phyloP scores from a whole-genome alignment of 2,888 invertebrate genomes.

The Tetropium fuscum region DNA sequence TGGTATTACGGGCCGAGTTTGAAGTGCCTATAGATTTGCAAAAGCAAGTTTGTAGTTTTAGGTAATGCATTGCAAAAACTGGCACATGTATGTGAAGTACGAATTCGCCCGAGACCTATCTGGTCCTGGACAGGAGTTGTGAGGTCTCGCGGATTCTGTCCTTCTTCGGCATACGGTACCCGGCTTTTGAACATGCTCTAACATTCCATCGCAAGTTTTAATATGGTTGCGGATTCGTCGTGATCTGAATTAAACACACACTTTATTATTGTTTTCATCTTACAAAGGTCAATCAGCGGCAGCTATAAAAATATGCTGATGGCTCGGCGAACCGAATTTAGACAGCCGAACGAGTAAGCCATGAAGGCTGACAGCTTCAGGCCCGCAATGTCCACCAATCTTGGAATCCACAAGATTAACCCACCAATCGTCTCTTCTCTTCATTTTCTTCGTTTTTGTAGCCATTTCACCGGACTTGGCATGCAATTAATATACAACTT shows the following conservation, averaged over 20 bases:
- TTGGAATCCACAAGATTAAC: slow-evolving; percentile 17
- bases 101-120: slow-evolving; percentile 55
- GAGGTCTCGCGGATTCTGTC: slow-evolving; percentile 31
- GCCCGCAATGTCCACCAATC: slow-evolving; percentile 1
- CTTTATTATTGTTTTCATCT: slow-evolving; percentile 43
- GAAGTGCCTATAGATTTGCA: slow-evolving; percentile 54
- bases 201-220: slow-evolving; percentile 57
- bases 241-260: slow-evolving; percentile 47
- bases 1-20: slow-evolving; percentile 47
- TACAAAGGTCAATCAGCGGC: slow-evolving; percentile 43
- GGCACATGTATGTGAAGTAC: slow-evolving; percentile 53
- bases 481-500: no score
- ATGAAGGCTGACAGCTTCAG: slow-evolving; percentile 22
- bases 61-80: slow-evolving; percentile 62
- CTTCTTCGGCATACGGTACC: slow-evolving; percentile 49
- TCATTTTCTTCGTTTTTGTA: no score
- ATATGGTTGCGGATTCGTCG: slow-evolving; percentile 53
- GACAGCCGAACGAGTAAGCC: slow-evolving; percentile 12
- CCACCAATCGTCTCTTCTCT: background rate
- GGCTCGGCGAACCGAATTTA: slow-evolving; percentile 16
- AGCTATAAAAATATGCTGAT: slow-evolving; percentile 43
- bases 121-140: slow-evolving; percentile 40
- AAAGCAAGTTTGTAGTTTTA: slow-evolving; percentile 61
- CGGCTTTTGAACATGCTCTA: slow-evolving; percentile 51
- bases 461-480: no score